These are phyloP conservation scores for Xestobium rufovillosum DNA, from an alignment of 2,888 invertebrate species.

Conservation along the genomic window DNA sequence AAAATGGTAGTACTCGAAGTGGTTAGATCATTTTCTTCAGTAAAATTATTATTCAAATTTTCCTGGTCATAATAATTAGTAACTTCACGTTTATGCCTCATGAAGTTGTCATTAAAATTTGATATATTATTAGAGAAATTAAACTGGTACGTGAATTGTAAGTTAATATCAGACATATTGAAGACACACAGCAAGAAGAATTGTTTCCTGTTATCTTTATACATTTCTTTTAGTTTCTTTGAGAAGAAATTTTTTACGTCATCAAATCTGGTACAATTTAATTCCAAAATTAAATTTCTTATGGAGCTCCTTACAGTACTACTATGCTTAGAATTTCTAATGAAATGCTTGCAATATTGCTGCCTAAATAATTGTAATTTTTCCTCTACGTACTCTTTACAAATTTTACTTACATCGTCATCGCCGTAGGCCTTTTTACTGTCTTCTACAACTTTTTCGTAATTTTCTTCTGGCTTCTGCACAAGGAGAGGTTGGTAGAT, in stretches of 20 bases:
- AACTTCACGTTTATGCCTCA: background rate
- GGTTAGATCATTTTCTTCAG: background rate
- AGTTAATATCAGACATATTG: conserved; percentile 1
- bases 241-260: background rate
- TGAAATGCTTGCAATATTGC: background rate
- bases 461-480: background rate
- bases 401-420: conserved; percentile 22
- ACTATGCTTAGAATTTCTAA: background rate
- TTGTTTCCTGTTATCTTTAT: background rate
- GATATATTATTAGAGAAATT: background rate
- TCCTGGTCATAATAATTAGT: background rate
- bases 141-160: background rate
- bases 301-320: background rate
- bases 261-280: background rate
- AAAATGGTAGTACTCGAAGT: background rate
- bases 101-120: background rate
- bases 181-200: conserved; percentile 1
- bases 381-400: conserved; percentile 3
- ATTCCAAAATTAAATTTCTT: background rate
- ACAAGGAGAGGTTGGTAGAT: background rate
- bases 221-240: conserved; percentile 1
- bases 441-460: conserved; percentile 1
- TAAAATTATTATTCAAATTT: background rate
- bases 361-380: background rate
- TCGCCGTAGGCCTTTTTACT: conserved; percentile 3